phyloP scores from a whole-genome alignment of 2,888 invertebrate species.

The Acleris emargana region DNA sequence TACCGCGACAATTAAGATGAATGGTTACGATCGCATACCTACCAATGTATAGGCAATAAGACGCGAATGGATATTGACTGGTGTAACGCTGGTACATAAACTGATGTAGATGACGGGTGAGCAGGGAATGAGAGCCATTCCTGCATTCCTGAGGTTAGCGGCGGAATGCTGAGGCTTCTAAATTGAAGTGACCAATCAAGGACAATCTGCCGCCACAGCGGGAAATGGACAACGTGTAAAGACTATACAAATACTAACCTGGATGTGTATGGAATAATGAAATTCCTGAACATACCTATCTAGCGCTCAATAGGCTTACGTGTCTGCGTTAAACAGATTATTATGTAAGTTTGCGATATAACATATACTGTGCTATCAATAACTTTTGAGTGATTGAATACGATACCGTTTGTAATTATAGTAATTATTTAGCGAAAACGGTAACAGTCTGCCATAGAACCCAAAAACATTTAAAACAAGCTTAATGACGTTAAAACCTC shows the following conservation, averaged over 20 bases:
- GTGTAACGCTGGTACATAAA: conserved; percentile 34
- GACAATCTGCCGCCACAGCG: conserved; percentile 36
- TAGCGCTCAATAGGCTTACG: background rate
- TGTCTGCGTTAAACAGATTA: background rate
- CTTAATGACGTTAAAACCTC: too few species aligned
- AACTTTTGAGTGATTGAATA: conserved; percentile 5
- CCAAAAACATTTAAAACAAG: too few species aligned
- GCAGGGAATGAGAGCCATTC: conserved; percentile 67
- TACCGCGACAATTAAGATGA: conserved; percentile 31
- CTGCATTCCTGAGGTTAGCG: conserved; percentile 62
- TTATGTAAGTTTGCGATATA: background rate
- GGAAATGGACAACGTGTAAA: conserved; percentile 33
- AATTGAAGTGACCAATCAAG: conserved; percentile 64
- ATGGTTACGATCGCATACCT: conserved; percentile 23
- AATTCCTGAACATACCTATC: conserved; percentile 1
- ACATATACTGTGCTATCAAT: conserved; percentile 5
- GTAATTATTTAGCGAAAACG: too few species aligned
- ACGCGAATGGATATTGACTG: conserved; percentile 26
- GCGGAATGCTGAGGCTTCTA: conserved; percentile 62
- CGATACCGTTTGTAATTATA: background rate
- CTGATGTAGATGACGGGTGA: conserved; percentile 44
- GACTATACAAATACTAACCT: conserved; percentile 31
- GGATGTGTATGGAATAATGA: conserved; percentile 23
- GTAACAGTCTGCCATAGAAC: too few species aligned
- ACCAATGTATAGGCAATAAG: conserved; percentile 30